Percentiles rank a stretch among this genome's conserved stretches.
Evolutionary conservation across 64 coral and sea anemone species (phyloP).

Genomic region (Stichodactyla helianthus): DNA sequence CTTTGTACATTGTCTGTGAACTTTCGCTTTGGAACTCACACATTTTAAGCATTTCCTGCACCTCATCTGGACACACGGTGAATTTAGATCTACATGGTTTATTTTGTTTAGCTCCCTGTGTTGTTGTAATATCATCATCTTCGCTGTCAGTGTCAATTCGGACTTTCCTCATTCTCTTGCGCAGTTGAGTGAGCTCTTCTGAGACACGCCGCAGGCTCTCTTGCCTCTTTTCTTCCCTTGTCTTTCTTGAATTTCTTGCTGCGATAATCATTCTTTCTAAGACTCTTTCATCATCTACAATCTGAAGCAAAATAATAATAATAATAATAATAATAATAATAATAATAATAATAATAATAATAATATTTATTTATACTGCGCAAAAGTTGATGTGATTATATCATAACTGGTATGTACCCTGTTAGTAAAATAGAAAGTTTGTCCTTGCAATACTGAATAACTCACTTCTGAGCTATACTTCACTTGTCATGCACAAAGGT

Average conservation of each 20-base stretch:
- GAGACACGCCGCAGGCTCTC: slow-evolving; percentile 51
- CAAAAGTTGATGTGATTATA: no score
- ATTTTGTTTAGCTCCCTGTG: background rate
- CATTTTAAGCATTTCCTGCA: background rate
- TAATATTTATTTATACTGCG: no score
- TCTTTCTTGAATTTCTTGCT: slow-evolving; percentile 36
- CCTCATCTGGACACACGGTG: slow-evolving; percentile 10
- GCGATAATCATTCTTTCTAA: slow-evolving; percentile 51
- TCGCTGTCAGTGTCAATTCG: slow-evolving; percentile 12
- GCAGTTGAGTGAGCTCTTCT: slow-evolving; percentile 39
- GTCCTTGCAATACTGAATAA: no score
- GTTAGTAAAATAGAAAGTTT: no score
- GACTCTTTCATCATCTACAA: slow-evolving; percentile 58
- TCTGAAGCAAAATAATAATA: slow-evolving; percentile 18
- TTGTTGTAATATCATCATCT: background rate
- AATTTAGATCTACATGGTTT: background rate
- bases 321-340: background rate
- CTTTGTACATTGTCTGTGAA: slow-evolving; percentile 37
- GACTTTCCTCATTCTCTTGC: slow-evolving; percentile 31
- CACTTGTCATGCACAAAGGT: no score
- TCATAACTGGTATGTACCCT: no score
- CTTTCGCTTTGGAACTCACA: slow-evolving; percentile 51
- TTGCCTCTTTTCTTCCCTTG: slow-evolving; percentile 43
- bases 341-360: no score
- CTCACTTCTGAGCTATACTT: no score